A percentile compares a stretch with the other conserved stretches of the same genome.
Evolutionary conservation across 2,888 invertebrate genomes (phyloP).

Genomic region (Drosophila kuntzei): DNA sequence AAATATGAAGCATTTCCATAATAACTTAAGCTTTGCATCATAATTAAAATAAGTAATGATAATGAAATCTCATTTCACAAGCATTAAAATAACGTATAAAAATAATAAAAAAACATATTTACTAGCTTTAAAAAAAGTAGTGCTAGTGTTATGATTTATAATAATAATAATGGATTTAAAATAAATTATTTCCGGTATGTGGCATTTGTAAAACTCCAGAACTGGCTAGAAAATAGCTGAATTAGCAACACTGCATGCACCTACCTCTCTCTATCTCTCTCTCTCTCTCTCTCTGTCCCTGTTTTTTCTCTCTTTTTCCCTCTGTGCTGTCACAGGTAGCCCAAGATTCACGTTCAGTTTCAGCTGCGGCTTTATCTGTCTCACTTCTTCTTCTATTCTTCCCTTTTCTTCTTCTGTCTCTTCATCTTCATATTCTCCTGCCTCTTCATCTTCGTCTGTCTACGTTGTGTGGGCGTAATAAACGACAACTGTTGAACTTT

Average conservation of each 20-base stretch:
- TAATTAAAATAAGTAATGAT: no score
- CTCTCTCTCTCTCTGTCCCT: not conserved
- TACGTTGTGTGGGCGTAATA: slow-evolving; percentile 21
- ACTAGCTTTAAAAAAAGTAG: no score
- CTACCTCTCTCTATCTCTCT: slow-evolving; percentile 4
- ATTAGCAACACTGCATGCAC: slow-evolving; percentile 14
- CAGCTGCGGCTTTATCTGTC: slow-evolving; percentile 26
- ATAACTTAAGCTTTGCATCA: no score
- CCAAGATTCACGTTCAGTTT: slow-evolving; percentile 27
- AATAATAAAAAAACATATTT: no score
- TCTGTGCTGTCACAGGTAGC: slow-evolving; percentile 41
- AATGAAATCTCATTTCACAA: no score
- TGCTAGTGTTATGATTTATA: no score
- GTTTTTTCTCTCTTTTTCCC: no score
- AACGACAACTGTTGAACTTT: slow-evolving; percentile 55
- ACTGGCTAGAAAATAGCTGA: not conserved
- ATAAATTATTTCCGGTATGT: no score
- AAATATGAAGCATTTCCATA: no score
- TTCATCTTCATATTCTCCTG: not conserved
- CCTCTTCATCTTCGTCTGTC: slow-evolving; percentile 4
- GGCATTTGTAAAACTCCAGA: not conserved
- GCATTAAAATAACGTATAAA: no score
- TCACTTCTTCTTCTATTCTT: not conserved
- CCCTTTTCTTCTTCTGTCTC: not conserved
- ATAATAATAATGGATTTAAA: no score